A percentile compares a stretch with the other conserved stretches of the same genome.
Conservation (phyloP, 2,888 invertebrate genomes). For the Belgica antarctica region DNA sequence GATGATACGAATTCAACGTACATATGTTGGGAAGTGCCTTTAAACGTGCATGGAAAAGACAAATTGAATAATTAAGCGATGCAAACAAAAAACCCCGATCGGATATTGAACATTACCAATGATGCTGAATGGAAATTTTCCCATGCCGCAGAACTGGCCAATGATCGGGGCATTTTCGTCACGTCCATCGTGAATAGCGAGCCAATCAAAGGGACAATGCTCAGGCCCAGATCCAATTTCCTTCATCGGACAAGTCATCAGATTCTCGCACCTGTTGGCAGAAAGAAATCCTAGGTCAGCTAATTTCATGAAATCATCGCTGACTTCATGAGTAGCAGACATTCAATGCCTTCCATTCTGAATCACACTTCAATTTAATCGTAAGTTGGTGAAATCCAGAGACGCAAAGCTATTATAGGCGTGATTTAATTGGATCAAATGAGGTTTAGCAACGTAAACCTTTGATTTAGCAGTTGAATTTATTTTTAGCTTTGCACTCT, state of each 20-base stretch:
- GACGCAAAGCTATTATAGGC: too few relatives aligned
- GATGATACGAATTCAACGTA: conserved; percentile 88
- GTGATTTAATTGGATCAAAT: too few relatives aligned
- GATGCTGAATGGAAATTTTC: conserved; percentile 90
- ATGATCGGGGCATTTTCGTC: conserved; percentile 83
- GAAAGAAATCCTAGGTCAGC: too few relatives aligned
- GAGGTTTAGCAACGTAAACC: too few relatives aligned
- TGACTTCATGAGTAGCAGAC: too few relatives aligned
- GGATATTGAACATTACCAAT: conserved; percentile 59
- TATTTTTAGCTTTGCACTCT: too few relatives aligned
- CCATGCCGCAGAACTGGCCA: conserved; percentile 89
- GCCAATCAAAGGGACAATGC: conserved; percentile 87
- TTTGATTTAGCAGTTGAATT: too few relatives aligned
- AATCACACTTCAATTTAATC: too few relatives aligned
- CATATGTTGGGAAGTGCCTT: conserved; percentile 78
- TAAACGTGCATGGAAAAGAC: conserved; percentile 10
- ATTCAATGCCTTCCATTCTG: too few relatives aligned
- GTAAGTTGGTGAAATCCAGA: too few relatives aligned
- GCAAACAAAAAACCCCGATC: background rate
- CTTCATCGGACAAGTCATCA: conserved; percentile 91
- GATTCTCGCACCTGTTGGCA: conserved; percentile 74
- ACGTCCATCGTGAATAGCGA: conserved; percentile 85
- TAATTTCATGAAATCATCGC: too few relatives aligned
- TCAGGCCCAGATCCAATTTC: conserved; percentile 84
- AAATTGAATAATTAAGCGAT: conserved; percentile 45